Base-by-base conservation (phyloP, 2,113 vertebrate genomes). In the Verasper variegatus region DNA sequence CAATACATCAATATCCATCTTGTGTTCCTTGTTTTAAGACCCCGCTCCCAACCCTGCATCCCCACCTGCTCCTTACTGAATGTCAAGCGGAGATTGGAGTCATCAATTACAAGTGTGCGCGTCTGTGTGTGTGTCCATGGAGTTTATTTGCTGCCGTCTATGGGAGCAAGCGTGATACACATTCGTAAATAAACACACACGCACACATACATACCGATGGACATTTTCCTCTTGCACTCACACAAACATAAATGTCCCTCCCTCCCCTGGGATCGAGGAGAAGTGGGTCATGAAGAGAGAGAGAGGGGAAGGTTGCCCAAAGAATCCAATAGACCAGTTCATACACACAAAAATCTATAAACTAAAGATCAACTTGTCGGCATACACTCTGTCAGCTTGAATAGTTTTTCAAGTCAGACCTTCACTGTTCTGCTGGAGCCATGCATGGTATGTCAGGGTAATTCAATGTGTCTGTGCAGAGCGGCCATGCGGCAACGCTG, bases 1-100 rank as follows among this genome's bases (percentile, higher is more conserved):
- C 91, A 85, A 91, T 91, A 87, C 71, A 90, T 93, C 90, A 86
- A 90, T 94, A 91, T 81, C 86, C 77, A 88, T 90, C 85, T 90
- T 81, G 75, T 74, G 62, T 86, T 89, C 87, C 83, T 86, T 78
- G 78, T 84, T 92, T 85, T 80, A 84, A 86, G 78, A 86, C 84
- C 66, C 71, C 74, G 59, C 71, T 67, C 72, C 58, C 80, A 51
- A 51, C 76, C 21, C 62, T 54, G 45, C 58, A n/a, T 55, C 62
- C 61, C 20, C 65, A 82, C 70, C 77, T 61, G 66, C 65, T 52
- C 76, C 81, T 75, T 78, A 65, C 77, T 89, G 77, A 90, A 91
- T 91, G 90, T 91, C 88, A 90, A 83, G 78, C 45, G 23, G 75
- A 89, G 79, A 92, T 86, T 84, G 91, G 79, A 81, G 69, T 90